These are phyloP conservation scores for Hydrocynus forskahlii DNA, from an alignment of 2,797 vertebrate species.

Conservation along the genomic window DNA sequence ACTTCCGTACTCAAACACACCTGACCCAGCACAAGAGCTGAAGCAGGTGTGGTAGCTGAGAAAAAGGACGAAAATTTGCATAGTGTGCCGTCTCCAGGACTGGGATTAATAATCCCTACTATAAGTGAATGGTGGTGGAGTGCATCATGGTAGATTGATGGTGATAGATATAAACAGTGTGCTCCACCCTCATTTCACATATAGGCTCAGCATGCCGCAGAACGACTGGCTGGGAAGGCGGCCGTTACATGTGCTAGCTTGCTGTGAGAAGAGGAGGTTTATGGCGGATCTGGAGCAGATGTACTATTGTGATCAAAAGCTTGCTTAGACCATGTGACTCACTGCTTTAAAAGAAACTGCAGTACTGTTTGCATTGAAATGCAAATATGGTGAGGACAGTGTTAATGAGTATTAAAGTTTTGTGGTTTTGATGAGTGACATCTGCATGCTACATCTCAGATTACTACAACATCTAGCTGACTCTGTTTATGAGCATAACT, in stretches of 20 bases:
- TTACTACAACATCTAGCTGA: not conserved
- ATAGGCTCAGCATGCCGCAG: slow-evolving; percentile 1
- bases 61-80: no score
- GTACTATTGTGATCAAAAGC: slow-evolving; percentile 51
- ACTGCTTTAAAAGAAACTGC: slow-evolving; percentile 38
- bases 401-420: slow-evolving; percentile 6
- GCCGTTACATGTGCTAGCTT: slow-evolving; percentile 46
- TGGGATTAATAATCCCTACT: no score
- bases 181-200: not conserved
- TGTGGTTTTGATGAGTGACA: not conserved
- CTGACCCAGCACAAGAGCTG: no score
- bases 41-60: no score
- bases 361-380: slow-evolving; percentile 36
- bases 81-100: no score
- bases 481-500: not conserved
- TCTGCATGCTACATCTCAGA: not conserved
- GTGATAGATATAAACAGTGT: not conserved
- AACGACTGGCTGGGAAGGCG: slow-evolving; percentile 6
- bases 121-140: not conserved
- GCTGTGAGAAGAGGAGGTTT: slow-evolving; percentile 44
- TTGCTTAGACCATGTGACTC: slow-evolving; percentile 25
- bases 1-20: no score
- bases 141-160: not conserved
- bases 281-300: slow-evolving; percentile 51
- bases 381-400: slow-evolving; percentile 25